Percentiles rank a stretch among this genome's conserved stretches.
Evolutionary conservation across 2,888 invertebrate species (phyloP).

Genomic region (Dusona sp.): DNA sequence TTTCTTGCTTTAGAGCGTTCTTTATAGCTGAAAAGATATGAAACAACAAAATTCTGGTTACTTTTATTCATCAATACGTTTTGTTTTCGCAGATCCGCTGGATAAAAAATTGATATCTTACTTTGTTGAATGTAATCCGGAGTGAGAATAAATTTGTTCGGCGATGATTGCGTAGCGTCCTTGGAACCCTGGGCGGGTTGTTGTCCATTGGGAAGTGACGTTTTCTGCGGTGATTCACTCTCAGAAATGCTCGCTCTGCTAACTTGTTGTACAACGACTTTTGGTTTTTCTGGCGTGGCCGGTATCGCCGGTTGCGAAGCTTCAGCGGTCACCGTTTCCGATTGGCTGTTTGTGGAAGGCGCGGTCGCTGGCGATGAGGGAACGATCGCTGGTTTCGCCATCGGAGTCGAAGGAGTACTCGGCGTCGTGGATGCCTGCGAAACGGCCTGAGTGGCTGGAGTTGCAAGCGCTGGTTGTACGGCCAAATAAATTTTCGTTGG

Average conservation of each 20-base stretch:
- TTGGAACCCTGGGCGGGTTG: conserved; percentile 81
- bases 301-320: conserved; percentile 69
- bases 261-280: conserved; percentile 83
- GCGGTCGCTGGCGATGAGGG: conserved; percentile 64
- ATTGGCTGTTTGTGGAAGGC: conserved; percentile 39
- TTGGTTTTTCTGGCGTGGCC: conserved; percentile 81
- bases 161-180: conserved; percentile 80
- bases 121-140: conserved; percentile 98
- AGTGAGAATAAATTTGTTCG: conserved; percentile 93
- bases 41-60: neutral
- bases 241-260: conserved; percentile 75
- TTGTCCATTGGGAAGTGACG: conserved; percentile 81
- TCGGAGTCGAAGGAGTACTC: conserved; percentile 52
- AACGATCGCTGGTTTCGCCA: conserved; percentile 72
- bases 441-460: conserved; percentile 65
- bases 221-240: conserved; percentile 77
- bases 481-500: conserved; percentile 95
- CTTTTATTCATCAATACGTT: neutral
- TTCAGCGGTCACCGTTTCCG: conserved; percentile 80
- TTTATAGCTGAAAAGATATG: conserved; percentile 90
- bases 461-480: conserved; percentile 89
- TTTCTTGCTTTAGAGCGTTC: conserved; percentile 96
- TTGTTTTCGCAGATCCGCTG: neutral
- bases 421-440: conserved; percentile 65
- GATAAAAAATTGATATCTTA: conserved; percentile 85